phyloP scores from a whole-genome alignment of 1,140 invertebrate species.

The Diorhabda carinulata region DNA sequence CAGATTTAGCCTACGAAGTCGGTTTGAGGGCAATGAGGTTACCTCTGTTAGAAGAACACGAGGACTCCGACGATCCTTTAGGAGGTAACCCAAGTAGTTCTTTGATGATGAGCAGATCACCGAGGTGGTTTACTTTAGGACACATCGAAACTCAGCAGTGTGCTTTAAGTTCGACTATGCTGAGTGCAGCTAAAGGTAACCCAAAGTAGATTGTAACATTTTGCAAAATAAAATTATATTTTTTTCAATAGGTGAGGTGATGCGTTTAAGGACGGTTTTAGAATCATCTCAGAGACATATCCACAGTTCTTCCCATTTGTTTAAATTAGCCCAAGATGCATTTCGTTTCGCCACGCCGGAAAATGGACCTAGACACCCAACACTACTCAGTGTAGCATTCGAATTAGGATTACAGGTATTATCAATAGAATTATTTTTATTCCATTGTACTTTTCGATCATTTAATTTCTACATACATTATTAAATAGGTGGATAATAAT shows the following conservation, averaged over 20 bases:
- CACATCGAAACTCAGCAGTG: conserved; percentile 81
- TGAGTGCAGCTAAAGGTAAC: conserved; percentile 68
- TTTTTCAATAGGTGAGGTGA: conserved; percentile 56
- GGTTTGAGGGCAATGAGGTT: conserved; percentile 63
- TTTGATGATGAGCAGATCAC: conserved; percentile 57
- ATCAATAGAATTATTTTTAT: conserved; percentile 1
- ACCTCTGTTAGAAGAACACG: conserved; percentile 74
- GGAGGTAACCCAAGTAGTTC: conserved; percentile 47
- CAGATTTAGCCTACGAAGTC: conserved; percentile 71
- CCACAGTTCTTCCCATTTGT: conserved; percentile 77
- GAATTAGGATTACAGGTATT: conserved; percentile 73
- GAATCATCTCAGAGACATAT: conserved; percentile 76
- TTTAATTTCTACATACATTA: neutral
- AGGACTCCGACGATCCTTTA: conserved; percentile 56
- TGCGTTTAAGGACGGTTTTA: conserved; percentile 65
- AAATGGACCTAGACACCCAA: conserved; percentile 66
- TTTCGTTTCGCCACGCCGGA: conserved; percentile 76
- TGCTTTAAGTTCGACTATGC: conserved; percentile 71
- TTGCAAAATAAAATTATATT: conserved; percentile 2
- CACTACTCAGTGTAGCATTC: conserved; percentile 72
- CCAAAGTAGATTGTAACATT: neutral
- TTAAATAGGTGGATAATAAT: too few relatives aligned
- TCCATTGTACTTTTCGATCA: neutral
- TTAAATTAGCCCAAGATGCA: conserved; percentile 79
- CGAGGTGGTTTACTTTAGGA: conserved; percentile 68